Conservation (phyloP, 92 coral and sea anemone species). For the Phenganax marumi region DNA sequence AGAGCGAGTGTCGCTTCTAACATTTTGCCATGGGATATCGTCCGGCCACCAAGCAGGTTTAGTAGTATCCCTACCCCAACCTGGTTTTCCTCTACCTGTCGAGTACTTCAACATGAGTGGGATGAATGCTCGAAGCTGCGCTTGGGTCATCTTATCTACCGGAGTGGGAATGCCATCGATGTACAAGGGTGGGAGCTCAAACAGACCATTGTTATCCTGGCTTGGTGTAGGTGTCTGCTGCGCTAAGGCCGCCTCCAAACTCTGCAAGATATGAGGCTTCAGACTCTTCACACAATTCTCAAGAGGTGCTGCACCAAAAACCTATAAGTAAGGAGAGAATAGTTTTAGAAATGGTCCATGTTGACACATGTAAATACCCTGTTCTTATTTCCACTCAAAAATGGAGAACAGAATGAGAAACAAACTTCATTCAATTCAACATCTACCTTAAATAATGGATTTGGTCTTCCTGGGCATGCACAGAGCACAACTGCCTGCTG, state of each 20-base stretch:
- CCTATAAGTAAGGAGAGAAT: constrained; percentile 21
- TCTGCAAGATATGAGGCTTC: constrained; percentile 86
- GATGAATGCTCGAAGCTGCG: constrained; percentile 94
- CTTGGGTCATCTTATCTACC: constrained; percentile 99
- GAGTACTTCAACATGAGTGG: constrained; percentile 98
- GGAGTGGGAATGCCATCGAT: constrained; percentile 99
- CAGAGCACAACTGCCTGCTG: constrained; percentile 97
- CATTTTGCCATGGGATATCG: constrained; percentile 99
- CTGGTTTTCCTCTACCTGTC: constrained; percentile 99
- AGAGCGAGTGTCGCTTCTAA: constrained; percentile 90
- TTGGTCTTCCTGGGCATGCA: constrained; percentile 97
- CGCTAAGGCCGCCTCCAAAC: constrained; percentile 88
- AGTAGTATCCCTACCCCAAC: constrained; percentile 97
- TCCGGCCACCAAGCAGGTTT: constrained; percentile 99
- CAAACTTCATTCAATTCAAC: background rate
- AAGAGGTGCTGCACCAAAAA: constrained; percentile 97
- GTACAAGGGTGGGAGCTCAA: constrained; percentile 89
- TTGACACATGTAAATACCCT: too few relatives aligned
- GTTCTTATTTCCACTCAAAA: too few relatives aligned
- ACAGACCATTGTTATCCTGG: constrained; percentile 85
- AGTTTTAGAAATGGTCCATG: too few relatives aligned
- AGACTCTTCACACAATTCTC: constrained; percentile 88
- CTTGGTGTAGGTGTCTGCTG: constrained; percentile 96
- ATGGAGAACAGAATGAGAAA: background rate
- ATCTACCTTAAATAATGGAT: constrained; percentile 73